Evolutionary conservation across 1,140 invertebrate genomes (phyloP), one percentile per base, ranked within the genome.

Genomic region (Psix sp.): DNA sequence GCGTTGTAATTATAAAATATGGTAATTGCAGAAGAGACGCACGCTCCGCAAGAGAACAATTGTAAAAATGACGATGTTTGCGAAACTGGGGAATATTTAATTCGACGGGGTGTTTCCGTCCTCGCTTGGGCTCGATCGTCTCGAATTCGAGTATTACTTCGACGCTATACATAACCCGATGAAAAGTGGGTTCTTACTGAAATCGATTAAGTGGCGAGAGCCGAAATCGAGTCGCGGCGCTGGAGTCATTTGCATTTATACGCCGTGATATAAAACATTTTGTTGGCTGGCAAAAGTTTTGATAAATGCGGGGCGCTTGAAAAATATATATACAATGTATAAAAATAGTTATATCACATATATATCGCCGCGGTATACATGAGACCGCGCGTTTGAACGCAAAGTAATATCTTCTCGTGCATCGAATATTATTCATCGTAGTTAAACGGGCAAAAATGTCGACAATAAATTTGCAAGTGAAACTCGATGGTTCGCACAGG

Each of bases 391-490:
- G 59, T 70, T 70, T 75, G 52, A 66, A 66, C 62, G 66, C 60
- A 67, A 66, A 71, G 67, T 67, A 71, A 67, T 71, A 76, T 76
- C 73, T 71, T 67, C 63, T 66, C 73, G 73, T 67, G 57, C 54
- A 76, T 71, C 73, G 73, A 76, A 71, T 76, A 76, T 76, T 76
- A 71, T 71, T 76, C 73, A 76, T 76, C 73, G 62, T 68, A 76
- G 66, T 76, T 71, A 76, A 76, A 76, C 62, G 74, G 74, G 66
- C 62, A 76, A 76, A 76, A 71, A 76, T 71, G 66, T 71, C 60
- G 66, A 71, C 66, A 62, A 76, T 71, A 76, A 76, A 76, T 76
- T 76, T 76, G 66, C 66, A 71, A 76, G 74, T 76, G 74, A 76
- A 76, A 76, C 66, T 76, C 66, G 74, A 76, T 76, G 74, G 66